These are phyloP conservation scores for Rhodophaea formosa DNA, from an alignment of 2,888 invertebrate genomes.

Conservation along the genomic window DNA sequence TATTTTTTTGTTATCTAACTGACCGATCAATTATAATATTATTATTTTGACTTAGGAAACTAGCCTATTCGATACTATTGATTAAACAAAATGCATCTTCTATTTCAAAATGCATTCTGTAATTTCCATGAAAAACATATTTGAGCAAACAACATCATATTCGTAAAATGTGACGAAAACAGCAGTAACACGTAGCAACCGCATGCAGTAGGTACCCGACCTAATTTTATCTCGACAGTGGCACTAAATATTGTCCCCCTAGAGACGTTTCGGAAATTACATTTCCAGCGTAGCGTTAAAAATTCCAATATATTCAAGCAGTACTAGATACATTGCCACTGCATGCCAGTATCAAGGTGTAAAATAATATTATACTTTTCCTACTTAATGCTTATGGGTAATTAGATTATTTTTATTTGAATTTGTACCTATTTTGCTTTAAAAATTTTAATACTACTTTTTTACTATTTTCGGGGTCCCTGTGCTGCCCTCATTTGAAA, in stretches of 20 bases:
- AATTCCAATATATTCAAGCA: slow-evolving; percentile 15
- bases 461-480: too few relatives aligned
- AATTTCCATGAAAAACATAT: not conserved
- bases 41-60: too few relatives aligned
- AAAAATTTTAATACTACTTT: too few relatives aligned
- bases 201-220: slow-evolving; percentile 11
- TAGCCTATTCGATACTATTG: too few relatives aligned
- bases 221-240: slow-evolving; percentile 17
- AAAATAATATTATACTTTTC: too few relatives aligned
- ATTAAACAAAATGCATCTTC: too few relatives aligned
- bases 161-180: not conserved
- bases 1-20: too few relatives aligned
- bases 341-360: not conserved
- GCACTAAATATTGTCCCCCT: slow-evolving; percentile 16
- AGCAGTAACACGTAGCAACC: not conserved
- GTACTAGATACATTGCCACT: not conserved
- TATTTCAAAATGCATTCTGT: not conserved
- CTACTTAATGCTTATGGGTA: too few relatives aligned
- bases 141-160: not conserved
- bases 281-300: slow-evolving; percentile 12
- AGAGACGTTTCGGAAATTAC: slow-evolving; percentile 18
- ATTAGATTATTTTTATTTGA: too few relatives aligned
- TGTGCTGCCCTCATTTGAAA: too few relatives aligned
- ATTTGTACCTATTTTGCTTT: too few relatives aligned
- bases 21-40: too few relatives aligned